Conservation (phyloP, 2,797 vertebrate genomes). For the Acestrorhynchus altus region DNA sequence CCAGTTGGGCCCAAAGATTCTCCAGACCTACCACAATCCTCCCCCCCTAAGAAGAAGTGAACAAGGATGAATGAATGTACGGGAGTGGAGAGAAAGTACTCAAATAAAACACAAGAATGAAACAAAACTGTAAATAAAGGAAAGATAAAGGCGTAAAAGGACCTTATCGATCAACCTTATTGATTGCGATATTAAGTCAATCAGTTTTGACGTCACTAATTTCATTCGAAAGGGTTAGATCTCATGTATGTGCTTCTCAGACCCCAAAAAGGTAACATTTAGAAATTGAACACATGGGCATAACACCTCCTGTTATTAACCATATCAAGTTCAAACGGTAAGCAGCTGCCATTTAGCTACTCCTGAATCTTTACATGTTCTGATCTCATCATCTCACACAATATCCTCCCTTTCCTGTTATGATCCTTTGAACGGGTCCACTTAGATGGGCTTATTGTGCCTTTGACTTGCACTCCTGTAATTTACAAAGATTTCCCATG, state of each 20-base stretch:
- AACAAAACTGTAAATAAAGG: neutral
- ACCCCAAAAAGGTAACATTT: neutral
- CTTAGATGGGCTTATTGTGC: conserved; percentile 6
- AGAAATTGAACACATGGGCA: neutral
- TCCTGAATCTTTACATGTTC: conserved; percentile 17
- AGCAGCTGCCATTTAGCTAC: neutral
- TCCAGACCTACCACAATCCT: too few relatives aligned
- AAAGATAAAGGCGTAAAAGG: neutral
- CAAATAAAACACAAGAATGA: neutral
- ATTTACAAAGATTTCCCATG: neutral
- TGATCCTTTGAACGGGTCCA: neutral
- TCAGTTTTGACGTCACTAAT: conserved; percentile 3
- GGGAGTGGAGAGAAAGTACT: too few relatives aligned
- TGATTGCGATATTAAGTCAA: too few relatives aligned
- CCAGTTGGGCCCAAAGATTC: too few relatives aligned
- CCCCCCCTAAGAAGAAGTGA: too few relatives aligned
- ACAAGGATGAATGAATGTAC: too few relatives aligned
- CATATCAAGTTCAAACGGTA: neutral
- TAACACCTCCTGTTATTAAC: neutral
- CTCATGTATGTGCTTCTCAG: neutral
- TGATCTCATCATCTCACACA: conserved; percentile 8
- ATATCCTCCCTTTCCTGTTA: conserved; percentile 1
- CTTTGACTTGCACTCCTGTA: neutral
- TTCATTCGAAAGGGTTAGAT: neutral
- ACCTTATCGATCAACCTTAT: too few relatives aligned